These are phyloP conservation scores for Limnodromus scolopaceus DNA, from an alignment of 2,797 vertebrate genomes.

Conservation along the genomic window DNA sequence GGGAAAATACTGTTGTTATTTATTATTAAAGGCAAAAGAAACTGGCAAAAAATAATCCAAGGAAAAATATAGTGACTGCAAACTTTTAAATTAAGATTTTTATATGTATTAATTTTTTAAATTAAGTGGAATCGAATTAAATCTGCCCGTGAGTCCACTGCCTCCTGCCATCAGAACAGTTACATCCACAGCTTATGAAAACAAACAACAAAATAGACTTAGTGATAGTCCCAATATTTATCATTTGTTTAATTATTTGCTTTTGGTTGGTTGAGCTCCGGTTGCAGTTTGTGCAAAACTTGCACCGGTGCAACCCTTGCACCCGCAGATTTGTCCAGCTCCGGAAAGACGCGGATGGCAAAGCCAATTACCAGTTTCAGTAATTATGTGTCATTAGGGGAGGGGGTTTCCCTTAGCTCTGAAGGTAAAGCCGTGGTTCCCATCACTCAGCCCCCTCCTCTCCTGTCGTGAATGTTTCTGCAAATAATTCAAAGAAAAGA, in stretches of 20 bases:
- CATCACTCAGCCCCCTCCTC: rapidly evolving
- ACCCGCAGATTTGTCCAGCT: rapidly evolving
- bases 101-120: rapidly evolving
- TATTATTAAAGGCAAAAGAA: background rate
- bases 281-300: background rate
- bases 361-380: background rate
- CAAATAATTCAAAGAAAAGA: background rate
- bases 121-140: background rate
- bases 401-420: rapidly evolving
- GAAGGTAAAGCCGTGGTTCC: rapidly evolving
- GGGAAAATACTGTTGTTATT: background rate
- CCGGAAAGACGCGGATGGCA: rapidly evolving
- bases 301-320: rapidly evolving
- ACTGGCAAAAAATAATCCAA: background rate
- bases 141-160: too few species aligned
- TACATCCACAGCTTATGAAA: background rate
- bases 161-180: rapidly evolving
- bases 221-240: rapidly evolving
- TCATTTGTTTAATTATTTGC: background rate
- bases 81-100: background rate
- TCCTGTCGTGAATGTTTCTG: background rate
- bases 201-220: rapidly evolving
- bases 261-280: background rate
- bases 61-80: rapidly evolving
- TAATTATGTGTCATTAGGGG: rapidly evolving